These are phyloP conservation scores for Macrostomum cliftonense DNA, from an alignment of 2,888 invertebrate species.

Conservation along the genomic window DNA sequence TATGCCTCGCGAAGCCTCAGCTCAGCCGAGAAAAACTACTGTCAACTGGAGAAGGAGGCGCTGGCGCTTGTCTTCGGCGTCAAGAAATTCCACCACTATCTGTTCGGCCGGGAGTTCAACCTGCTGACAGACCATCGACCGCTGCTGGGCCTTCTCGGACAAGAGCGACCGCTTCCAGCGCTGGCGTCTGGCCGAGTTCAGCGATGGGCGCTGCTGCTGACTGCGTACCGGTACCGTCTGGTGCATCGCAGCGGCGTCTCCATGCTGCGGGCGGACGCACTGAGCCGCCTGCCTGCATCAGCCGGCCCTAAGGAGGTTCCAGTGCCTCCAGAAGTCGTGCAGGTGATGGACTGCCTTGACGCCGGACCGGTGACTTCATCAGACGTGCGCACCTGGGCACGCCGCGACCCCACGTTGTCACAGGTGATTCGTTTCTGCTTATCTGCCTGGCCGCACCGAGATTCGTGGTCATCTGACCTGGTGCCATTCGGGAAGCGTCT, in stretches of 20 bases:
- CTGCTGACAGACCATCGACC: constrained; percentile 15
- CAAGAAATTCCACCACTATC: constrained; percentile 17
- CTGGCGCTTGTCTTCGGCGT: constrained; percentile 14
- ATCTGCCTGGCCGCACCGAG: too few relatives aligned
- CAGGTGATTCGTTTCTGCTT: too few relatives aligned
- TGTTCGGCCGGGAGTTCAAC: constrained; percentile 14
- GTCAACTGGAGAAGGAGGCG: constrained; percentile 17
- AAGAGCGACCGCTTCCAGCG: constrained; percentile 17
- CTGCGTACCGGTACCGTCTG: background rate
- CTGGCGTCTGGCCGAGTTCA: constrained; percentile 23
- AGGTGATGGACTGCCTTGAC: background rate
- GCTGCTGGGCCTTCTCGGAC: constrained; percentile 13
- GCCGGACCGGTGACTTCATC: too few relatives aligned
- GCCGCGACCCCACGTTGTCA: too few relatives aligned
- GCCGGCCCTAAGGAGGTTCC: background rate
- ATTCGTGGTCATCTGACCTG: too few relatives aligned
- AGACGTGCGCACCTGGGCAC: too few relatives aligned
- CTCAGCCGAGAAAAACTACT: constrained; percentile 14
- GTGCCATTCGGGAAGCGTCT: too few relatives aligned
- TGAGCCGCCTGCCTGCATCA: too few relatives aligned
- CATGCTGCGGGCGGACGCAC: background rate
- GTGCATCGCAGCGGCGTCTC: background rate
- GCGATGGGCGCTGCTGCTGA: constrained; percentile 18
- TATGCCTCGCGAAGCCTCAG: constrained; percentile 16
- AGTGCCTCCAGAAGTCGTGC: constrained; percentile 1